Conservation (phyloP, 2,797 vertebrate species). For the Hydrolagus colliei region DNA sequence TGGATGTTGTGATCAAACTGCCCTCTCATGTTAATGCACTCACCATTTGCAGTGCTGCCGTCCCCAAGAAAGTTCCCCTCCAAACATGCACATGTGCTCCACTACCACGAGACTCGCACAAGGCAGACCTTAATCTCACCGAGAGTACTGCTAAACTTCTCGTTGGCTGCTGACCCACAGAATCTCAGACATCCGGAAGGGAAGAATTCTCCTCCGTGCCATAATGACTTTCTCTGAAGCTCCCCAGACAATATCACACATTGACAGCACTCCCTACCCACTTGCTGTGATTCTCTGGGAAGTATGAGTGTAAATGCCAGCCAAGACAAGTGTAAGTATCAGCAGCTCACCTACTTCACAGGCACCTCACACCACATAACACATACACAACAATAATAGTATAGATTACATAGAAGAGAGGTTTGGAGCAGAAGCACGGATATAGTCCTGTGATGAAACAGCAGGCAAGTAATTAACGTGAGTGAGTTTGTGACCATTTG, state of each 20-base stretch:
- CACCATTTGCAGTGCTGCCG: too few species aligned
- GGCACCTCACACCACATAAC: too few species aligned
- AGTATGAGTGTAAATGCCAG: not conserved
- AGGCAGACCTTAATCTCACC: too few species aligned
- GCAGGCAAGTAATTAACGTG: conserved; percentile 50
- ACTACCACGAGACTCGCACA: too few species aligned
- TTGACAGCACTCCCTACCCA: not conserved
- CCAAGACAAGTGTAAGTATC: not conserved
- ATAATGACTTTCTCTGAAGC: not conserved
- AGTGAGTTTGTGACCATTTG: conserved; percentile 50
- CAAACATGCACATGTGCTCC: too few species aligned
- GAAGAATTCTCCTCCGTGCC: not conserved
- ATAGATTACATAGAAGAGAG: conserved; percentile 49
- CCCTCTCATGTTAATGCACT: too few species aligned
- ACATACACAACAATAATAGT: too few species aligned
- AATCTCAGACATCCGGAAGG: not conserved
- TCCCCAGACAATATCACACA: not conserved
- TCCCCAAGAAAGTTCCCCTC: too few species aligned
- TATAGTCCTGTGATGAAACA: conserved; percentile 41
- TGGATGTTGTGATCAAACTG: too few species aligned
- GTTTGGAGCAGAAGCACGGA: conserved; percentile 65
- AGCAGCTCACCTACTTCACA: too few species aligned
- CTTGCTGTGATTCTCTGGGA: not conserved
- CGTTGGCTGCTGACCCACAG: not conserved
- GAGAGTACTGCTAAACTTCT: not conserved